Percentiles rank a stretch among this genome's conserved stretches.
phyloP scores from a whole-genome alignment of 2,113 vertebrate genomes.

The Pachyramphus minor region DNA sequence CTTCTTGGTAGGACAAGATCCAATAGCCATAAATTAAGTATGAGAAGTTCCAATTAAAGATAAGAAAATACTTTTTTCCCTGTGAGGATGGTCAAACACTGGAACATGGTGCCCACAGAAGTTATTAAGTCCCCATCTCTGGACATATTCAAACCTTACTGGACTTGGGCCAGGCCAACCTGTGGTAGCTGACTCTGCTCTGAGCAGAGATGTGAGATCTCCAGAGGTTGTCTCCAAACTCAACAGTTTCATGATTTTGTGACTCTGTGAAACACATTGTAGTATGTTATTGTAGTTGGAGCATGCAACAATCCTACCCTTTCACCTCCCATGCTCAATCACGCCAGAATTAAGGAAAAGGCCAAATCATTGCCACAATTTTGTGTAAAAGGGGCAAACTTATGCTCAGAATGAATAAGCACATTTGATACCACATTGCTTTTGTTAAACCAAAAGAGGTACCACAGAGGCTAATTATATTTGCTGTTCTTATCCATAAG shows the following conservation, averaged over 20 bases:
- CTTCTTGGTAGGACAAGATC: not conserved
- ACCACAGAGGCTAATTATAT: slow-evolving; percentile 69
- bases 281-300: not conserved
- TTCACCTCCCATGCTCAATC: not conserved
- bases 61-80: not conserved
- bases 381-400: not conserved
- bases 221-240: not conserved
- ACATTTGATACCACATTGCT: not conserved
- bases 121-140: not conserved
- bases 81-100: not conserved
- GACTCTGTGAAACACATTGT: not conserved
- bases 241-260: not conserved
- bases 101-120: not conserved
- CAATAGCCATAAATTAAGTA: not conserved
- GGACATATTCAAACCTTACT: not conserved
- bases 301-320: not conserved
- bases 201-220: not conserved
- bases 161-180: not conserved
- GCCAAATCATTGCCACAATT: not conserved
- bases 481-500: slow-evolving; percentile 58
- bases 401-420: not conserved
- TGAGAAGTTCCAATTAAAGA: not conserved
- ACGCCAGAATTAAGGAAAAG: not conserved
- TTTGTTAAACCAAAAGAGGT: slow-evolving; percentile 53
- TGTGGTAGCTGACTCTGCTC: not conserved